These are phyloP conservation scores for Cebidichthys violaceus DNA, from an alignment of 2,113 vertebrate species.

Conservation along the genomic window DNA sequence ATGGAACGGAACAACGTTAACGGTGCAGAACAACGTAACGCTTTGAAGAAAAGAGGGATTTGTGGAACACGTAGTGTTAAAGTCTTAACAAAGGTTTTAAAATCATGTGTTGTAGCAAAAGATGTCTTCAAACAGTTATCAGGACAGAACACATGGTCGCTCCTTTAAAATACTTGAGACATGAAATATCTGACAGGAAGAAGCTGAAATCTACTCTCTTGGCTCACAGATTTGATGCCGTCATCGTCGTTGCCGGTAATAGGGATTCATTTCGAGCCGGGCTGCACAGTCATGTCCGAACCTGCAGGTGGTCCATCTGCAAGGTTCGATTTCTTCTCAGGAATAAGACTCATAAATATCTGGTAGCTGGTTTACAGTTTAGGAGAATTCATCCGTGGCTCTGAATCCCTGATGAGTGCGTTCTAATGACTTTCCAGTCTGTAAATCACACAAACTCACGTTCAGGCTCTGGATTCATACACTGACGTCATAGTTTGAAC, in stretches of 20 bases:
- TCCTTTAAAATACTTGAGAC: not conserved
- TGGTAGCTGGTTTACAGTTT: not conserved
- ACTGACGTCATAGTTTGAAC: not conserved
- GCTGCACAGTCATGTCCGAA: conserved; percentile 34
- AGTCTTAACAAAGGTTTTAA: not conserved
- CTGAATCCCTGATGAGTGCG: not conserved
- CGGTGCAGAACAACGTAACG: no score
- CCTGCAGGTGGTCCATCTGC: conserved; percentile 35
- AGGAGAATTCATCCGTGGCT: not conserved
- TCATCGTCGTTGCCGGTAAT: conserved; percentile 17
- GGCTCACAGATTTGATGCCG: conserved; percentile 8
- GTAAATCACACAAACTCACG: not conserved
- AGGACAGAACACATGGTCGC: not conserved
- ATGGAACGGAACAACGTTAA: no score
- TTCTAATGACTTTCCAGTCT: conserved; percentile 19
- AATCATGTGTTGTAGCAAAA: no score
- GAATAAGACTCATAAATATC: conserved; percentile 31
- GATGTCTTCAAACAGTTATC: not conserved
- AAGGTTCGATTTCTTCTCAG: conserved; percentile 7
- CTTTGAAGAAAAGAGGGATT: not conserved
- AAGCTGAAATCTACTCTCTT: conserved; percentile 1
- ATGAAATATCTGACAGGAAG: not conserved
- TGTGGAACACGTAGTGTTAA: not conserved
- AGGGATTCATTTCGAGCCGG: not conserved
- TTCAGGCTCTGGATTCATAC: not conserved